Percentiles rank a stretch among this genome's conserved stretches.
Conservation (phyloP, 2,888 invertebrate species). For the Cybosia mesomella region DNA sequence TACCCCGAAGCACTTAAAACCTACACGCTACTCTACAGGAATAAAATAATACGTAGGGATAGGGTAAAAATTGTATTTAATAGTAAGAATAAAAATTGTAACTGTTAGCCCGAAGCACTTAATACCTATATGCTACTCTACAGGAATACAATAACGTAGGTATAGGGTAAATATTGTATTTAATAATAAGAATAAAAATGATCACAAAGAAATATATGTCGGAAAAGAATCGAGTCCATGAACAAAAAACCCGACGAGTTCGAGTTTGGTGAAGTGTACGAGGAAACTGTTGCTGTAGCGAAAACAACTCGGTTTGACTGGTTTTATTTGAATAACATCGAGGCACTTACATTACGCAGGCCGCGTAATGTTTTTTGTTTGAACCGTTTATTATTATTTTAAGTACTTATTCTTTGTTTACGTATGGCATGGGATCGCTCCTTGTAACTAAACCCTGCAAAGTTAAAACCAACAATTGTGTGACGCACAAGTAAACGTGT, state of each 20-base stretch:
- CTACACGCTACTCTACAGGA: too few species aligned
- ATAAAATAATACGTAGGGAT: too few species aligned
- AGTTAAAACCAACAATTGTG: not conserved
- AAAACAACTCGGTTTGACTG: slow-evolving; percentile 6
- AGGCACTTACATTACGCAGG: not conserved
- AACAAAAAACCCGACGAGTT: not conserved
- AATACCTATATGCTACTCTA: too few species aligned
- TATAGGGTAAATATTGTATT: too few species aligned
- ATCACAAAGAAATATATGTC: not conserved
- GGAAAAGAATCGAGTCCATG: not conserved
- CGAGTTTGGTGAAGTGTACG: not conserved
- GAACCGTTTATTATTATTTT: not conserved
- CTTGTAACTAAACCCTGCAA: not conserved
- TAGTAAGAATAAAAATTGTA: too few species aligned
- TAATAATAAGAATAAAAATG: too few species aligned
- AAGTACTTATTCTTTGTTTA: not conserved
- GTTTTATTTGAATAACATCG: not conserved
- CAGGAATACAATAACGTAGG: too few species aligned
- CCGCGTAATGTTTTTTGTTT: not conserved
- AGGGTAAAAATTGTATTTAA: too few species aligned
- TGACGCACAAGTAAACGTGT: not conserved
- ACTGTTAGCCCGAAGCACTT: too few species aligned
- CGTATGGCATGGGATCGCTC: not conserved
- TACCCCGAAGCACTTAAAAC: too few species aligned
- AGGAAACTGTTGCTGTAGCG: not conserved